Evolutionary conservation across 2,113 vertebrate genomes (phyloP), one percentile per base, ranked within the genome.

Genomic region (Ascaphus truei): DNA sequence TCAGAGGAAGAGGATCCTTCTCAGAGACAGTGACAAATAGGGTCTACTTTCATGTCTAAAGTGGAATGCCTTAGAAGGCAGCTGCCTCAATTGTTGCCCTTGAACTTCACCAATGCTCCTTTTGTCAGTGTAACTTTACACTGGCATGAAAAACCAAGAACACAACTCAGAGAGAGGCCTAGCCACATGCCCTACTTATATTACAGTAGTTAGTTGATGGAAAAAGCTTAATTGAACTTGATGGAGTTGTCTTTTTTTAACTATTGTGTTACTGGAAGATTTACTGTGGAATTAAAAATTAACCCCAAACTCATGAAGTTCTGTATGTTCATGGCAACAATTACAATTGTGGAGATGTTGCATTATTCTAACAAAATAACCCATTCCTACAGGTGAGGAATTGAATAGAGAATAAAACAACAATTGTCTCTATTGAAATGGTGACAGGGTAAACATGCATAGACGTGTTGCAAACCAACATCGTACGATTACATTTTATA

Each of bases 71-170:
- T 71, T 29, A 51, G 18, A 71, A 52, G 67, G 26, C 67, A 71
- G 67, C 67, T 71, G 67, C 67, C 50, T 60, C 57, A 71, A 61
- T 71, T 71, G 67, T 71, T 61, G 67, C 58, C 67, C 67, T 71
- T 71, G 67, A 71, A 71, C 67, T 71, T 71, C 56, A 51, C 45
- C 56, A 60, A 34, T 61, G 56, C 47, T 71, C 41, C 67, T 29
- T 69, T 71, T 71, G 67, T 71, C 33, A 71, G 67, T 71, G 67
- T 71, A 71, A 61, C 45, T 15, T 51, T 51, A 71, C 67, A 37
- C 67, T 52, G 47, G 57, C 45, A 71, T 59, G 43, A 69, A 61
- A 33, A 43, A 34, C 66, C 56, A 61, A 61, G 56, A 41, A 50
- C 34, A 60, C 20, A 36, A 58, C 8, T 27, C 39, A 57, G 67